phyloP scores from a whole-genome alignment of 2,888 invertebrate species.

The Pseudococcus viburni region DNA sequence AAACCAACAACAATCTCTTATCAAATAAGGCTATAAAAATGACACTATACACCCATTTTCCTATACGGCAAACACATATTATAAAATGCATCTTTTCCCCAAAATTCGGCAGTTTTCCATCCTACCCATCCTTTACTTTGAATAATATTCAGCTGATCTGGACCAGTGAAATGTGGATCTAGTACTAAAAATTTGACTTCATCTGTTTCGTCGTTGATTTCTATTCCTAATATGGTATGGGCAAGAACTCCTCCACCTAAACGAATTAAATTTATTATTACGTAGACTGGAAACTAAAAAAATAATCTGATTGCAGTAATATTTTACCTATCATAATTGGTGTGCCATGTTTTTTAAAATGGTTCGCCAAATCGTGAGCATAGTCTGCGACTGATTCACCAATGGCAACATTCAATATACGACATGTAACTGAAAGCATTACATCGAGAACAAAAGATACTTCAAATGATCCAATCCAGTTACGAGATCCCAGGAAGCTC shows the following conservation, averaged over 20 bases:
- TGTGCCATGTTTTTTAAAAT: constrained; percentile 93
- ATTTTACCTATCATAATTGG: constrained; percentile 96
- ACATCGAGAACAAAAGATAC: constrained; percentile 92
- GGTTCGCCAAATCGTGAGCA: constrained; percentile 86
- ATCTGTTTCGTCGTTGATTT: constrained; percentile 84
- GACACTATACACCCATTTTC: constrained; percentile 73
- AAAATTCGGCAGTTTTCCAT: constrained; percentile 96
- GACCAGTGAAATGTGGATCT: constrained; percentile 97
- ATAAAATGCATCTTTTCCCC: constrained; percentile 95
- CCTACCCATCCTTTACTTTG: constrained; percentile 94
- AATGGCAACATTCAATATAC: constrained; percentile 87
- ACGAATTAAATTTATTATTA: not conserved
- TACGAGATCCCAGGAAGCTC: constrained; percentile 88
- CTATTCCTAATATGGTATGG: constrained; percentile 97
- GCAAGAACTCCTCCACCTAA: constrained; percentile 96
- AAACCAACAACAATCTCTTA: constrained; percentile 26
- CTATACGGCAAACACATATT: constrained; percentile 94
- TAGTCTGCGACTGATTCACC: constrained; percentile 87
- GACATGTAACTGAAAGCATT: constrained; percentile 81
- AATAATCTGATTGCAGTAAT: not conserved
- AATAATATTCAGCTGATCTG: constrained; percentile 83
- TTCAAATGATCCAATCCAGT: constrained; percentile 99
- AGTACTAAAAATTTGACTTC: constrained; percentile 93
- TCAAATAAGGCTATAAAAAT: not conserved
- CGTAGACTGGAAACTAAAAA: not conserved